Evolutionary conservation across 2,113 vertebrate species (phyloP).

Genomic region (Lethenteron camtschaticum): DNA sequence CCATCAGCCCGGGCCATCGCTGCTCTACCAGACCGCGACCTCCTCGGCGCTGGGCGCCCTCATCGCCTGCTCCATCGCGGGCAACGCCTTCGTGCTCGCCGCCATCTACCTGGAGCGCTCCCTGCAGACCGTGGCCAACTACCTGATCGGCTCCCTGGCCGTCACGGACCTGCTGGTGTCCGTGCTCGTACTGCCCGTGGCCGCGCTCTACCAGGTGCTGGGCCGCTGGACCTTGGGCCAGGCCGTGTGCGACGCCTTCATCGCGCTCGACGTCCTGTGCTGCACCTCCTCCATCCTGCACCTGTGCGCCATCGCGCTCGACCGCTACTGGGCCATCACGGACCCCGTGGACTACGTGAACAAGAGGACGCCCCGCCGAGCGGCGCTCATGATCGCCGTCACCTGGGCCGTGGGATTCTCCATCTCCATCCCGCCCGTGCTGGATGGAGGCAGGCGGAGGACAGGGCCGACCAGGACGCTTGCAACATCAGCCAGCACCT

Average conservation of each 20-base stretch:
- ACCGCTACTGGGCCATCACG: conserved; percentile 95
- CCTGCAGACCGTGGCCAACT: conserved; percentile 91
- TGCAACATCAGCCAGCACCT: conserved; percentile 90
- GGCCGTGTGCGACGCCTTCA: conserved; percentile 77
- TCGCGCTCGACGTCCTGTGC: conserved; percentile 79
- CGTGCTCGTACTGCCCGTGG: conserved; percentile 87
- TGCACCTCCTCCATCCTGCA: conserved; percentile 96
- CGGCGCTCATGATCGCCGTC: conserved; percentile 61
- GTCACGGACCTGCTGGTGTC: conserved; percentile 96
- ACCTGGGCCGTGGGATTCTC: conserved; percentile 91
- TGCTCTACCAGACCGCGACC: conserved; percentile 54
- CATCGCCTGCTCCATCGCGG: conserved; percentile 69
- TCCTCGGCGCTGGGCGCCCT: conserved; percentile 55
- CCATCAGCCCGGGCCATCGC: neutral
- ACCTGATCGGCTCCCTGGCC: conserved; percentile 83
- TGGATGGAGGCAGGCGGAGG: conserved; percentile 79
- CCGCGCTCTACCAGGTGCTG: conserved; percentile 82
- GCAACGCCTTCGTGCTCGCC: conserved; percentile 81
- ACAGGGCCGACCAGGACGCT: conserved; percentile 62
- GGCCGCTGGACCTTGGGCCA: conserved; percentile 95
- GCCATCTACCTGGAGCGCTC: conserved; percentile 78
- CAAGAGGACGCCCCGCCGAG: conserved; percentile 70
- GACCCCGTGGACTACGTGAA: conserved; percentile 92
- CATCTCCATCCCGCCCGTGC: conserved; percentile 89
- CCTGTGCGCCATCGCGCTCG: conserved; percentile 84